Base-by-base conservation (phyloP, 2,888 invertebrate genomes). In the Pegoplata infirma region DNA sequence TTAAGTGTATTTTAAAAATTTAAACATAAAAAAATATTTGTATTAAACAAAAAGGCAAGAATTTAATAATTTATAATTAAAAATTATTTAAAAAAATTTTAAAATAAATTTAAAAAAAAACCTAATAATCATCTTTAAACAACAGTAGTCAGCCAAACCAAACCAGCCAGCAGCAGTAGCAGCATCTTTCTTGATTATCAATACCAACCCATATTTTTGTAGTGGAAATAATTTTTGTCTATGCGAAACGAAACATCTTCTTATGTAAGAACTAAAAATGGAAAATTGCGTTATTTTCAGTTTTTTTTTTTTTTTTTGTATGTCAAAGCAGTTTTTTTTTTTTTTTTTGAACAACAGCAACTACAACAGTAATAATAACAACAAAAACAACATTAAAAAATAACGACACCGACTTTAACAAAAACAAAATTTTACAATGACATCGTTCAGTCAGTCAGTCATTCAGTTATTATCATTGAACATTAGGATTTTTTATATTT, bases 241-340 rank as follows among this genome's bases (percentile, higher is more conserved):
- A 63, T 76, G 75, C 44, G 63, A 69, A 75, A 68, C 71, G 64
- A 75, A 75, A 71, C 67, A 74, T 79, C 69, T 71, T 79, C 79
- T 79, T 79, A 79, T 79, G 79, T 79, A 79, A 79, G 79, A 74
- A 44, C 49, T 61, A 16, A 61, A n/a, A 74, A 74, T 67, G 71
- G 69, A 75, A 79, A 75, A 79, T 75, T 79, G 79, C 75, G 66
- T 79, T 79, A 61, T 61, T 55, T 76, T 56, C 55, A 59, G 8
- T 32, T 61, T 14, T 25, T 64, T 21, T n/a, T 40, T n/a, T n/a
- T 49, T 64, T 40, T 12, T 51, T 51, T 55, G 8, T 46, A 32
- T 66, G 58, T 68, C 40, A 56, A 56, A 61, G 32, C 28, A 53
- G 51, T 32, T 8, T 46, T 59, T 23, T 28, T 6, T 32, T 59